A percentile compares a stretch with the other conserved stretches of the same genome.
Evolutionary conservation across 2,888 invertebrate genomes (phyloP).

Genomic region (Drosophila mimica): DNA sequence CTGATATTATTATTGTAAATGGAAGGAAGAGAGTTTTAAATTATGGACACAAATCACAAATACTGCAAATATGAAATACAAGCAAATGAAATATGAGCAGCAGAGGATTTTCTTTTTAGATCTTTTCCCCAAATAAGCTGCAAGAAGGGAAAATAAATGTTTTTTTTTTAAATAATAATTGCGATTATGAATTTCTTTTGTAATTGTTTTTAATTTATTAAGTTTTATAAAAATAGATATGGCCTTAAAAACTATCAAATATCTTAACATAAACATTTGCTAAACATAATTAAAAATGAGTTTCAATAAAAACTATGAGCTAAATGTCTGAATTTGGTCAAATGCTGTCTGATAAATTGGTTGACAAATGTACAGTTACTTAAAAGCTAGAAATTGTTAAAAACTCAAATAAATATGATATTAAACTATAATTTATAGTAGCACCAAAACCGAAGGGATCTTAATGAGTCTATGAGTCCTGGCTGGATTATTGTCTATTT

Average conservation of each 20-base stretch:
- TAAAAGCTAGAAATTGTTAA: constrained; percentile 27
- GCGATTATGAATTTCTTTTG: constrained; percentile 23
- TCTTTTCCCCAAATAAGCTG: neutral
- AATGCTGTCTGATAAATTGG: constrained; percentile 63
- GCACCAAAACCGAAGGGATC: constrained; percentile 67
- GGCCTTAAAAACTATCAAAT: constrained; percentile 43
- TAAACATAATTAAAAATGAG: constrained; percentile 40
- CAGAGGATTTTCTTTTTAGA: neutral
- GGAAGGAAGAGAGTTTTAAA: constrained; percentile 25
- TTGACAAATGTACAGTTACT: constrained; percentile 63
- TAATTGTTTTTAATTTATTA: constrained; percentile 34
- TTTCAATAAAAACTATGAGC: constrained; percentile 35
- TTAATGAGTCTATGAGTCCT: constrained; percentile 51
- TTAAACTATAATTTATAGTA: constrained; percentile 30
- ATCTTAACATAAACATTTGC: constrained; percentile 57
- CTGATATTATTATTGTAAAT: constrained; percentile 35
- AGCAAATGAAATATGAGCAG: constrained; percentile 26
- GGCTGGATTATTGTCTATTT: constrained; percentile 46
- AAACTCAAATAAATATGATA: constrained; percentile 61
- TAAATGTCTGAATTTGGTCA: constrained; percentile 68
- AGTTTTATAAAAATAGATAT: constrained; percentile 30
- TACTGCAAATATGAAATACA: neutral
- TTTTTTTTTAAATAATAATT: neutral
- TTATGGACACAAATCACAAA: constrained; percentile 10
- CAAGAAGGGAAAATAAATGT: neutral